Percentiles rank a stretch among this genome's conserved stretches.
These are phyloP conservation scores for Drosophila willistoni DNA, from an alignment of 1,140 invertebrate genomes.

Conservation along the genomic window DNA sequence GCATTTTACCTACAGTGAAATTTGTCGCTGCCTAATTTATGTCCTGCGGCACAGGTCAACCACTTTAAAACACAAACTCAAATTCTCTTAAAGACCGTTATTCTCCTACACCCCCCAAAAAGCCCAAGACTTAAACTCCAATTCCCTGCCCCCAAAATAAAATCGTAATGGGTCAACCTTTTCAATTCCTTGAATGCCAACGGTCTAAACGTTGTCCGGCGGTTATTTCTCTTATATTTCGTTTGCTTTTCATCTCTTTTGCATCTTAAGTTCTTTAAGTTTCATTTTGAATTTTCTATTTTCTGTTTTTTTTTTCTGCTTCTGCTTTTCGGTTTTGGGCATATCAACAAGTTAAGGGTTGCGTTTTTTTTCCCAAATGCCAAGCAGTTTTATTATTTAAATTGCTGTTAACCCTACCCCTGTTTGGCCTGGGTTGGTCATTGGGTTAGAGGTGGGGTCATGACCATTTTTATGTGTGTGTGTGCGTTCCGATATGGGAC, in stretches of 20 bases:
- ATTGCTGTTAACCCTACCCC: constrained; percentile 78
- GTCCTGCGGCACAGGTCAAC: constrained; percentile 44
- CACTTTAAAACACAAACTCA: constrained; percentile 7
- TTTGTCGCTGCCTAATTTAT: constrained; percentile 57
- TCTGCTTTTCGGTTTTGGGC: constrained; percentile 21
- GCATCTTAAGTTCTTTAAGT: constrained; percentile 49
- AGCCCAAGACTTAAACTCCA: background rate
- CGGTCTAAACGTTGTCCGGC: constrained; percentile 14
- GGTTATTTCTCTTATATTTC: constrained; percentile 11
- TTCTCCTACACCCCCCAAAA: background rate
- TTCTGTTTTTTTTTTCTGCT: constrained; percentile 25
- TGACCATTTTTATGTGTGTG: constrained; percentile 48
- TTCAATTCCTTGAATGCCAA: constrained; percentile 39
- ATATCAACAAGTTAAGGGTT: constrained; percentile 34
- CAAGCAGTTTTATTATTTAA: constrained; percentile 71
- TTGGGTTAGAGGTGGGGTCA: constrained; percentile 58
- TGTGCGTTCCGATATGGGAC: constrained; percentile 71
- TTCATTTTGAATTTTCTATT: constrained; percentile 60
- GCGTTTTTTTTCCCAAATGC: constrained; percentile 47
- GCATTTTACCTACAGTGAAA: constrained; percentile 24
- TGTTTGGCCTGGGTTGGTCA: constrained; percentile 50
- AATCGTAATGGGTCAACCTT: constrained; percentile 65
- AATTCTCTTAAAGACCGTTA: constrained; percentile 2
- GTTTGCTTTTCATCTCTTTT: constrained; percentile 30
- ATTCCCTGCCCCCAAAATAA: constrained; percentile 19